Conservation (phyloP, 1,140 invertebrate species). For the Papilio polyxenes region DNA sequence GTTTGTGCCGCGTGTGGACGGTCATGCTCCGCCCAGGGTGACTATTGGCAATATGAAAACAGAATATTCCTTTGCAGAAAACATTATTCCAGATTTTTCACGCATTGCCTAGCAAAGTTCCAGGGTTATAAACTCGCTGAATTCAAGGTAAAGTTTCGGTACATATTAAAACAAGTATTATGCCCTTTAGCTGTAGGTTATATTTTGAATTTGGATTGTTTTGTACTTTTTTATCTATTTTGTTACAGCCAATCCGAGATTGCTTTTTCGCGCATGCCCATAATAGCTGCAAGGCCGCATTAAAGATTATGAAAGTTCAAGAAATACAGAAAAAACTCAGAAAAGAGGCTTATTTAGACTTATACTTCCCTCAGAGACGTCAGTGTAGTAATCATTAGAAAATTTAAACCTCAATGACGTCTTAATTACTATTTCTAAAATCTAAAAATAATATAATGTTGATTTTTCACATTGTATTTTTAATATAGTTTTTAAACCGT, state of each 20-base stretch:
- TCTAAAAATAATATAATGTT: too few species aligned
- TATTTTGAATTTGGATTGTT: background rate
- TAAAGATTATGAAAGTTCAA: constrained; percentile 77
- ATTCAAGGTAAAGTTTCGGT: constrained; percentile 68
- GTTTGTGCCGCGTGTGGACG: constrained; percentile 70
- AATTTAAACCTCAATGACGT: too few species aligned
- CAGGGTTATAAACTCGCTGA: constrained; percentile 70
- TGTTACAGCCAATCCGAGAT: constrained; percentile 74
- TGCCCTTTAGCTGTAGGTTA: too few species aligned
- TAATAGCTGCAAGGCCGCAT: constrained; percentile 76
- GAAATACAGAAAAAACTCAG: constrained; percentile 76
- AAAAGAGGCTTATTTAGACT: constrained; percentile 77
- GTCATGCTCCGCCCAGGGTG: constrained; percentile 75
- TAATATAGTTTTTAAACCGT: background rate
- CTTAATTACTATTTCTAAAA: too few species aligned
- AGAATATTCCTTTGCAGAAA: constrained; percentile 75
- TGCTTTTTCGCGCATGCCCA: constrained; percentile 79
- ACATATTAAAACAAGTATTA: background rate
- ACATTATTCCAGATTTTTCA: constrained; percentile 70
- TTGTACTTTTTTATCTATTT: constrained; percentile 41
- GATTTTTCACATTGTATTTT: background rate
- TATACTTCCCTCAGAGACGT: constrained; percentile 62
- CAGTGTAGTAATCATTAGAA: constrained; percentile 1
- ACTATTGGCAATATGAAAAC: constrained; percentile 79
- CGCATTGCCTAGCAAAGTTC: constrained; percentile 68